Conservation (phyloP, 2,797 vertebrate genomes). For the Typhlichthys eigenmanni region DNA sequence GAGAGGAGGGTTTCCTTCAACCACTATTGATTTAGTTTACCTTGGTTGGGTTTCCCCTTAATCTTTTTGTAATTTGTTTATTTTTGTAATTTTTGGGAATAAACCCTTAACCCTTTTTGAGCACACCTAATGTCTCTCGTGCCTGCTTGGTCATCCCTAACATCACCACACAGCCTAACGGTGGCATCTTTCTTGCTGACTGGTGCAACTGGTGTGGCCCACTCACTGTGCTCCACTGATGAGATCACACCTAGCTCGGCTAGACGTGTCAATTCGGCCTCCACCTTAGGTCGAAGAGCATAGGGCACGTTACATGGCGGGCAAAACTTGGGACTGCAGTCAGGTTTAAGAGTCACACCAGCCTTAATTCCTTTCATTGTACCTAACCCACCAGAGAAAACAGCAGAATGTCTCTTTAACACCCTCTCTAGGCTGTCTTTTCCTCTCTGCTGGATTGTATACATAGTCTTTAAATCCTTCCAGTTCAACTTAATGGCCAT, state of each 20-base stretch:
- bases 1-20: no score
- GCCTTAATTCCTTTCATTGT: slow-evolving; percentile 3
- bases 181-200: slow-evolving; percentile 14
- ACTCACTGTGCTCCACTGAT: slow-evolving; percentile 8
- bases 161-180: slow-evolving; percentile 2
- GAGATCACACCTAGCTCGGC: background rate
- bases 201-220: slow-evolving; percentile 11
- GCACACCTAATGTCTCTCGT: no score
- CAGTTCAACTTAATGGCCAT: slow-evolving; percentile 14
- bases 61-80: no score
- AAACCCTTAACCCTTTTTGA: no score
- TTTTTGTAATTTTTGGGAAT: no score
- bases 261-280: slow-evolving; percentile 9
- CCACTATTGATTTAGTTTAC: no score
- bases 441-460: background rate
- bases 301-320: no score
- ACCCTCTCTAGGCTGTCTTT: slow-evolving; percentile 4
- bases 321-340: background rate
- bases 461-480: slow-evolving; percentile 8
- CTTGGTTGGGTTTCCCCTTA: no score
- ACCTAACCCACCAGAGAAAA: no score
- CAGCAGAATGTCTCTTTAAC: slow-evolving; percentile 2
- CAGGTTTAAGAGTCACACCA: background rate
- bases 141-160: no score
- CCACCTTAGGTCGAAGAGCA: no score